Evolutionary conservation across 2,888 invertebrate genomes (phyloP).

Genomic region (Venusia cambrica): DNA sequence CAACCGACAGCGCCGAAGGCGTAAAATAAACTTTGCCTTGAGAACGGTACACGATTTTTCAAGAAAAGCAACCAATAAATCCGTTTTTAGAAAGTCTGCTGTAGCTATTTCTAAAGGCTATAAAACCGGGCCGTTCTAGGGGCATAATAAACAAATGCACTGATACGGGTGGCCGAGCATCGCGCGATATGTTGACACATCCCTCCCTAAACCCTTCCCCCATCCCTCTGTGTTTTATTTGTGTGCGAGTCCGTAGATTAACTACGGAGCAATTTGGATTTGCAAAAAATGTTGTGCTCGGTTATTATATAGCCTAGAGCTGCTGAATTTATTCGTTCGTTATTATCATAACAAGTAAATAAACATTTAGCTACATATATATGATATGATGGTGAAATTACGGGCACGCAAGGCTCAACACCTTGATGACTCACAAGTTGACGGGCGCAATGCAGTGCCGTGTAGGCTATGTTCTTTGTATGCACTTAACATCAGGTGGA

Average conservation of each 20-base stretch:
- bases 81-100: conserved; percentile 45
- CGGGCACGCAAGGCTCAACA: too few relatives aligned
- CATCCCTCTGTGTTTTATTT: conserved; percentile 30
- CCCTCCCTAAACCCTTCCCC: conserved; percentile 38
- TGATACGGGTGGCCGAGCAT: conserved; percentile 68
- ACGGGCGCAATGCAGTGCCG: too few relatives aligned
- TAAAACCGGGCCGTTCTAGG: conserved; percentile 50
- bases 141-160: conserved; percentile 62
- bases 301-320: conserved; percentile 13
- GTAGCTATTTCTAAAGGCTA: conserved; percentile 61
- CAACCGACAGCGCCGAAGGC: too few relatives aligned
- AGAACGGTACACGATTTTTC: too few relatives aligned
- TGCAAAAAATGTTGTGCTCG: conserved; percentile 11
- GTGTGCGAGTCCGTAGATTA: conserved; percentile 25
- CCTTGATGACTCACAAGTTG: too few relatives aligned
- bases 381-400: too few relatives aligned
- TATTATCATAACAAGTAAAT: too few relatives aligned
- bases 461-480: too few relatives aligned
- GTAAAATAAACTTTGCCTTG: too few relatives aligned
- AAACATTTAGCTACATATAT: too few relatives aligned
- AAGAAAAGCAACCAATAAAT: conserved; percentile 48
- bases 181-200: conserved; percentile 66
- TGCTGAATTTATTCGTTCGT: conserved; percentile 7
- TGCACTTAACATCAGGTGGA: too few relatives aligned
- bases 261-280: conserved; percentile 23